Percentiles rank a stretch among this genome's conserved stretches.
These are phyloP conservation scores for Dendroctonus valens DNA, from an alignment of 1,140 invertebrate genomes.

Conservation along the genomic window DNA sequence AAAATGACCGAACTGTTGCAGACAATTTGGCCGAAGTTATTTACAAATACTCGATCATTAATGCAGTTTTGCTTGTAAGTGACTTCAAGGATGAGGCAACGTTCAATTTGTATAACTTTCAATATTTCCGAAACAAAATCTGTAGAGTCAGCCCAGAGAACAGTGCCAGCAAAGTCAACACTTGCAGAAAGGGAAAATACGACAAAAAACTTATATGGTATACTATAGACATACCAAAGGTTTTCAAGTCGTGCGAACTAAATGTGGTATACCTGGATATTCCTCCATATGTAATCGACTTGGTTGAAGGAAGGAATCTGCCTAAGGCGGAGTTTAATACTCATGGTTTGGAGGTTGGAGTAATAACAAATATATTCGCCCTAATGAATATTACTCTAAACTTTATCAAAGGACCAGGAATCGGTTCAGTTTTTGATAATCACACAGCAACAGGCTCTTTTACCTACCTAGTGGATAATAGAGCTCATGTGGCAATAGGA, in stretches of 20 bases:
- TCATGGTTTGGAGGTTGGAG: conserved; percentile 17
- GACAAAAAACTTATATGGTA: conserved; percentile 9
- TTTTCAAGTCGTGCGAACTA: conserved; percentile 36
- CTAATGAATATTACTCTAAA: conserved; percentile 18
- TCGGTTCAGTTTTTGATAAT: conserved; percentile 9
- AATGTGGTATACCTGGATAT: conserved; percentile 31
- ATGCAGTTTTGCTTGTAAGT: too few species aligned
- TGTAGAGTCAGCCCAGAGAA: too few species aligned
- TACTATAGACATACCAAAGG: conserved; percentile 34
- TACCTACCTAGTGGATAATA: conserved; percentile 1
- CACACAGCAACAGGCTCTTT: conserved; percentile 14
- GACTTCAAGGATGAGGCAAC: too few species aligned
- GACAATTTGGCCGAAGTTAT: too few species aligned
- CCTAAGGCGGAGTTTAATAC: conserved; percentile 2
- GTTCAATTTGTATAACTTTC: too few species aligned
- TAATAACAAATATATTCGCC: conserved; percentile 20
- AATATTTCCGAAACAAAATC: too few species aligned
- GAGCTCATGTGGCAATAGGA: conserved; percentile 18
- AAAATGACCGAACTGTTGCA: too few species aligned
- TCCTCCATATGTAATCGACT: conserved; percentile 35
- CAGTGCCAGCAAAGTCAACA: too few species aligned
- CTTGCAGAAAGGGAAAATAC: conserved; percentile 17
- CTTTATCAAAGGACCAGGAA: conserved; percentile 3
- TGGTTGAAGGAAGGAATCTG: conserved; percentile 1
- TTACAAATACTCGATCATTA: too few species aligned